Percentiles rank a stretch among this genome's conserved stretches.
Conservation (phyloP, 2,113 vertebrate species). For the Ophiodon elongatus region DNA sequence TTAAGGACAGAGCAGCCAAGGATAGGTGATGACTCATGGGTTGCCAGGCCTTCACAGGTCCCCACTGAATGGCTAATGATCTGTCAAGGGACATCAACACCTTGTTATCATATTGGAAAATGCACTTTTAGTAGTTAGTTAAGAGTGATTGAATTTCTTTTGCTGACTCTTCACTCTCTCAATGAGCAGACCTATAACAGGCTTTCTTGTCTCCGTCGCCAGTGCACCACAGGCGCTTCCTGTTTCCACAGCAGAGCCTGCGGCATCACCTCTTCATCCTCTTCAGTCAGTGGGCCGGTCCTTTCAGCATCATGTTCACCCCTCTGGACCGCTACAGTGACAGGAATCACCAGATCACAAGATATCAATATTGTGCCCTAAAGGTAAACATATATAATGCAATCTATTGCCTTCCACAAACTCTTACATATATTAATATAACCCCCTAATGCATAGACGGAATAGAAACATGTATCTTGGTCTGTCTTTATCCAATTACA, state of each 20-base stretch:
- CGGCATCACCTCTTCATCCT: slow-evolving; percentile 98
- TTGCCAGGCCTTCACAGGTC: slow-evolving; percentile 39
- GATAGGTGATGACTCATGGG: slow-evolving; percentile 61
- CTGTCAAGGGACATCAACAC: slow-evolving; percentile 18
- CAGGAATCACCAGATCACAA: slow-evolving; percentile 96
- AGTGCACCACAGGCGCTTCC: slow-evolving; percentile 97
- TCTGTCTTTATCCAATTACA: not conserved
- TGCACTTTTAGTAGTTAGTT: slow-evolving; percentile 13
- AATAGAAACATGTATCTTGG: not conserved
- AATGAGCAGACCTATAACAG: slow-evolving; percentile 1
- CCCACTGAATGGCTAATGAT: slow-evolving; percentile 29
- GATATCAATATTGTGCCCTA: slow-evolving; percentile 97
- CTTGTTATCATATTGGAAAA: slow-evolving; percentile 17
- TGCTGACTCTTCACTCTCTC: slow-evolving; percentile 23
- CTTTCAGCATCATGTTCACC: slow-evolving; percentile 99
- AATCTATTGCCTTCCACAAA: not conserved
- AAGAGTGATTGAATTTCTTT: not conserved
- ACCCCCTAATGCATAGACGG: not conserved
- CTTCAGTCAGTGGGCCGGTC: slow-evolving; percentile 98
- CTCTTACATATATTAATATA: not conserved
- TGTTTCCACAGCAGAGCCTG: slow-evolving; percentile 98
- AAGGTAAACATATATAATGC: slow-evolving; percentile 85
- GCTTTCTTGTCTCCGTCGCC: slow-evolving; percentile 16
- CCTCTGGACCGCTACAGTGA: slow-evolving; percentile 97
- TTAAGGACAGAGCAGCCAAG: slow-evolving; percentile 44